Percentiles rank a stretch among this genome's conserved stretches.
phyloP scores from a whole-genome alignment of 2,113 vertebrate species.

The Daphoenositta chrysoptera region DNA sequence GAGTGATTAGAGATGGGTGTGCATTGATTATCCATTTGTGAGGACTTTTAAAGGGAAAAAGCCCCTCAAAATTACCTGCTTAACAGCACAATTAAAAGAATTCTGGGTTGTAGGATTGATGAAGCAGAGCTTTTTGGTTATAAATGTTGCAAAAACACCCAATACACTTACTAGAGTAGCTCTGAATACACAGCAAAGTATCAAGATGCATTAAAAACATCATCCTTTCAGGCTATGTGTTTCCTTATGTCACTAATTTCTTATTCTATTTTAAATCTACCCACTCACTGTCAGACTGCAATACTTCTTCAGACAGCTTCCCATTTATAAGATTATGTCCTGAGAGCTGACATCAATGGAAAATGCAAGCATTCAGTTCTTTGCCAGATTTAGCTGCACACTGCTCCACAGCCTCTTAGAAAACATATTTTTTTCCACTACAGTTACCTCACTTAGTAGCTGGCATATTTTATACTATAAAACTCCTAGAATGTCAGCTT shows the following conservation, averaged over 20 bases:
- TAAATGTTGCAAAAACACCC: not conserved
- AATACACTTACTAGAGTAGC: not conserved
- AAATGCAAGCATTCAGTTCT: not conserved
- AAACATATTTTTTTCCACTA: not conserved
- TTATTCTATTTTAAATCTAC: not conserved
- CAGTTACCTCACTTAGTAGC: not conserved
- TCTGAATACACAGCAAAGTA: not conserved
- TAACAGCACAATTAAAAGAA: not conserved
- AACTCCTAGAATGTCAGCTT: not conserved
- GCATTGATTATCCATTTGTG: not conserved
- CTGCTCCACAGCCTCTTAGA: not conserved
- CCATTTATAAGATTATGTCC: not conserved
- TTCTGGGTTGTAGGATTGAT: not conserved
- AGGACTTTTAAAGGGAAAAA: not conserved
- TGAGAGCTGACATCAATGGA: constrained; percentile 7
- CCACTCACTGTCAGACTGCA: not conserved
- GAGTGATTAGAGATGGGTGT: not conserved
- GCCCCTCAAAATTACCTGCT: not conserved
- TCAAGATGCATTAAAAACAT: not conserved
- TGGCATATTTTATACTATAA: not conserved
- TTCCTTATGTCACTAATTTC: not conserved
- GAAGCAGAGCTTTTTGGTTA: not conserved
- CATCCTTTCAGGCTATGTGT: not conserved
- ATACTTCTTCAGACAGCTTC: not conserved
- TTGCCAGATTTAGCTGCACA: not conserved